These are phyloP conservation scores for Pollenia griseotomentosa DNA, from an alignment of 2,888 invertebrate genomes.

Conservation along the genomic window DNA sequence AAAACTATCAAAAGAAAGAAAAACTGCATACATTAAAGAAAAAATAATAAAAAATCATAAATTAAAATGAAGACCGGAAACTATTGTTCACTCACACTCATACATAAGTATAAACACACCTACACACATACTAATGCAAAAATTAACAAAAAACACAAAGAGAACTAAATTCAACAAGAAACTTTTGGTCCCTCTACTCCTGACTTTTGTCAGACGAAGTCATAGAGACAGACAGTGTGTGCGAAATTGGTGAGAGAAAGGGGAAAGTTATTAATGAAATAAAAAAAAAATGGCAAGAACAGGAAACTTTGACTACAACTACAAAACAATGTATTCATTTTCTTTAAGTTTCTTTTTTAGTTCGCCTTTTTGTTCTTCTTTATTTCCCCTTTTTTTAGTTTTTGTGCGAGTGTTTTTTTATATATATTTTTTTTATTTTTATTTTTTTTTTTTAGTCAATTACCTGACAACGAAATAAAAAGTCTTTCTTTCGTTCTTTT, in stretches of 20 bases:
- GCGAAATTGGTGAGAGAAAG: constrained; percentile 9
- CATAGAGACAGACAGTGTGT: neutral
- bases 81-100: constrained; percentile 38
- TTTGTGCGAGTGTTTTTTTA: neutral
- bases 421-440: constrained; percentile 7
- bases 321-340: constrained; percentile 36
- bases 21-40: constrained; percentile 43
- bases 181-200: constrained; percentile 15
- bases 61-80: constrained; percentile 69
- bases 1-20: constrained; percentile 41
- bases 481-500: constrained; percentile 4
- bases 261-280: constrained; percentile 56
- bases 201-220: constrained; percentile 34
- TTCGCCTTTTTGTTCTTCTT: constrained; percentile 16
- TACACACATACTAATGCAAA: neutral
- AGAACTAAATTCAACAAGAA: neutral
- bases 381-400: neutral
- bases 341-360: constrained; percentile 36
- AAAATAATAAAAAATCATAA: constrained; percentile 67
- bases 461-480: constrained; percentile 65
- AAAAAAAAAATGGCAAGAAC: constrained; percentile 48
- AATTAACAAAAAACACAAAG: neutral
- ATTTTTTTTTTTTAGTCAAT: constrained; percentile 43
- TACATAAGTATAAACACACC: neutral
- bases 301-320: constrained; percentile 67